phyloP scores from a whole-genome alignment of 2,797 vertebrate genomes.

The Podarcis siculus region DNA sequence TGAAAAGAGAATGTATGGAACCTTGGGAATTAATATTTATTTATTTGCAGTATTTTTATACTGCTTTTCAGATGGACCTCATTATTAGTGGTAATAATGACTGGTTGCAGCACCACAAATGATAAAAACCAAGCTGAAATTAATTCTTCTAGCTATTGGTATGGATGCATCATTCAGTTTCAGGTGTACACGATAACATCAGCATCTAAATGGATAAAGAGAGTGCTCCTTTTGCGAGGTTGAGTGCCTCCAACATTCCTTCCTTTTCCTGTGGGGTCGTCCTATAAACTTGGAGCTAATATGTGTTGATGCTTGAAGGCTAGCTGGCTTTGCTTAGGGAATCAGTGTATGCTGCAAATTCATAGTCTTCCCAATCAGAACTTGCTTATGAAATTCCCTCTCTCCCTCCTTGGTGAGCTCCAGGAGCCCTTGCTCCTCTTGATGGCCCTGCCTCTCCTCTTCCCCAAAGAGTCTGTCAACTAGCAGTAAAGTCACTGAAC shows the following conservation, averaged over 20 bases:
- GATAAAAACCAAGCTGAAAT: not conserved
- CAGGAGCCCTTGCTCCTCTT: not conserved
- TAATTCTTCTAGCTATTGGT: not conserved
- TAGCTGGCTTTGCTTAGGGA: not conserved
- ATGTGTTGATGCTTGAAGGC: not conserved
- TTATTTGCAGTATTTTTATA: too few relatives aligned
- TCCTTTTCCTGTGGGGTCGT: not conserved
- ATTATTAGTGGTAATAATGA: not conserved
- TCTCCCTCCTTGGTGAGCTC: not conserved
- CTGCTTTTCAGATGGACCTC: too few relatives aligned
- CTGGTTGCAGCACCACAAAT: not conserved
- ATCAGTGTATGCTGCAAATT: not conserved
- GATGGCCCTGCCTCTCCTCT: not conserved
- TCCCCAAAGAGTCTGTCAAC: constrained; percentile 1
- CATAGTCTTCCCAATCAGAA: not conserved
- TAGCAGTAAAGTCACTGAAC: constrained; percentile 1
- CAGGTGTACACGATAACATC: not conserved
- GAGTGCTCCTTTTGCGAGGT: not conserved
- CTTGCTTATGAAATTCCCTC: not conserved
- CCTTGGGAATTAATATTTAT: too few relatives aligned
- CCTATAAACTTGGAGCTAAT: not conserved
- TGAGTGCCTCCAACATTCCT: not conserved
- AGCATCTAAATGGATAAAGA: not conserved
- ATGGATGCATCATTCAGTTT: not conserved
- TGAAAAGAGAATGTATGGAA: not conserved